phyloP scores from a whole-genome alignment of 2,888 invertebrate genomes.

The Choristoneura rosaceana region DNA sequence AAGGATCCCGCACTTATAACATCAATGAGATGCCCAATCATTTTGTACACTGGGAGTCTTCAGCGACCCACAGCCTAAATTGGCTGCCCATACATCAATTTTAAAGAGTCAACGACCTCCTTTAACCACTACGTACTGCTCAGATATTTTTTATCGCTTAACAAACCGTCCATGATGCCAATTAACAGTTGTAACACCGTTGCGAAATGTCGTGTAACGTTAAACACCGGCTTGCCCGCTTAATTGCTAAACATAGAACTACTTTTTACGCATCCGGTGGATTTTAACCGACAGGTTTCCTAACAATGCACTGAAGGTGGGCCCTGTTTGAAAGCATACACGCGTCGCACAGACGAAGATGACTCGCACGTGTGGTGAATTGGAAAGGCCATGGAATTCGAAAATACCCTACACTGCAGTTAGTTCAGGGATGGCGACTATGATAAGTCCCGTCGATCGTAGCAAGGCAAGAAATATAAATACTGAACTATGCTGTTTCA shows the following conservation, averaged over 20 bases:
- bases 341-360: too few species aligned
- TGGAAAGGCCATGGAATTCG: too few species aligned
- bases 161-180: constrained; percentile 26
- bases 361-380: too few species aligned
- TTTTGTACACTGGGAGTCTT: background rate
- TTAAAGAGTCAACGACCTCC: background rate
- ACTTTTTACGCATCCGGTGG: constrained; percentile 35
- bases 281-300: constrained; percentile 23
- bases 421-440: too few species aligned
- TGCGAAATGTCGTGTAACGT: constrained; percentile 39
- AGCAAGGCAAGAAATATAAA: too few species aligned
- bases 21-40: too few species aligned
- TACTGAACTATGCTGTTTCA: too few species aligned
- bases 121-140: background rate
- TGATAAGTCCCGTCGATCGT: too few species aligned
- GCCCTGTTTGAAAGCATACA: background rate
- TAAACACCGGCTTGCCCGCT: constrained; percentile 12
- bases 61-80: background rate
- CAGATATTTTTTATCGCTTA: constrained; percentile 25
- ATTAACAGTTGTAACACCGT: constrained; percentile 27
- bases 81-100: background rate
- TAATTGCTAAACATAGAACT: constrained; percentile 14
- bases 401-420: too few species aligned
- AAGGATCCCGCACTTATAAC: too few species aligned
- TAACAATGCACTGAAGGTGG: constrained; percentile 1